Conservation (phyloP, 2,797 vertebrate genomes). For the Rhabdomys pumilio region DNA sequence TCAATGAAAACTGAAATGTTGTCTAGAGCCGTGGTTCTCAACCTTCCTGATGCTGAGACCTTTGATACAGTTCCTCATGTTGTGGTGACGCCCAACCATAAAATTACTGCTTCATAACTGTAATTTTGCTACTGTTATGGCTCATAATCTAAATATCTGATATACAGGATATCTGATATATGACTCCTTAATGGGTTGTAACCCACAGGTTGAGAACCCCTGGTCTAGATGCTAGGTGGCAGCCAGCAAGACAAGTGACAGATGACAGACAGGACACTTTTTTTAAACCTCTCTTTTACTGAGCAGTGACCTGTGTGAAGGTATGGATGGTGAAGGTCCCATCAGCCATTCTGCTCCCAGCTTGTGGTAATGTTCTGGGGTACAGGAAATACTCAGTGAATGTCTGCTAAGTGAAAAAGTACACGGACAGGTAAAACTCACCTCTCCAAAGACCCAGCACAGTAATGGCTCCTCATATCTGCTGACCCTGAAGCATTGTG, state of each 20-base stretch:
- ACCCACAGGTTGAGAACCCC: background rate
- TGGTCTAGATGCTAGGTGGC: background rate
- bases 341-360: background rate
- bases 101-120: background rate
- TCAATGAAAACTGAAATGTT: background rate
- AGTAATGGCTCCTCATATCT: background rate
- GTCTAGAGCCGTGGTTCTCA: background rate
- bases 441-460: background rate
- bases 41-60: background rate
- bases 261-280: background rate
- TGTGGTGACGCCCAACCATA: background rate
- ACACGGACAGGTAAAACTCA: background rate
- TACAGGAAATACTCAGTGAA: background rate
- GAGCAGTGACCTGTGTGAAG: background rate
- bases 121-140: background rate
- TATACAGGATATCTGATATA: background rate
- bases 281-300: background rate
- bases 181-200: background rate
- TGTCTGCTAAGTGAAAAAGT: background rate
- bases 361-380: background rate
- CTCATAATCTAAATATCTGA: background rate
- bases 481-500: background rate
- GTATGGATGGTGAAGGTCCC: fast-evolving
- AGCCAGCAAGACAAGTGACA: background rate
- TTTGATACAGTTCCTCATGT: background rate